phyloP scores from a whole-genome alignment of 2,888 invertebrate species.

The Calameuta filiformis region DNA sequence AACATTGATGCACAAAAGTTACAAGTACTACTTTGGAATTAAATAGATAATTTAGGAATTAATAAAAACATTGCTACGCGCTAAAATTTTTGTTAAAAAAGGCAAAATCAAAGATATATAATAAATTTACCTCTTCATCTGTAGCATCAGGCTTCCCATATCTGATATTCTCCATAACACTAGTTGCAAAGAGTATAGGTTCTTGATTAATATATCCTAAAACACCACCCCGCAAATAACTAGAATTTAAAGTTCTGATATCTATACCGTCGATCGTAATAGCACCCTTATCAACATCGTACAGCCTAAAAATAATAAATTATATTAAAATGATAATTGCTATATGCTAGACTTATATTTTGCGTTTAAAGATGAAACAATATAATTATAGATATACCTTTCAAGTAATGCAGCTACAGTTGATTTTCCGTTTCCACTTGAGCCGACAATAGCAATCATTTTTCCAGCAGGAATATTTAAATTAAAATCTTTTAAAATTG shows the following conservation, averaged over 20 bases:
- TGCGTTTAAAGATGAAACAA: too few species aligned
- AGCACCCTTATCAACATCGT: conserved; percentile 79
- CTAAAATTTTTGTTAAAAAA: too few species aligned
- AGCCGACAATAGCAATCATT: conserved; percentile 92
- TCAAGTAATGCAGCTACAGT: conserved; percentile 91
- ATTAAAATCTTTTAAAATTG: conserved; percentile 85
- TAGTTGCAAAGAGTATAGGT: conserved; percentile 92
- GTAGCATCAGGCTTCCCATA: conserved; percentile 82
- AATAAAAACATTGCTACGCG: background rate
- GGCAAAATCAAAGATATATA: background rate
- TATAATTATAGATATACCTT: conserved; percentile 68
- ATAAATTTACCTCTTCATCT: conserved; percentile 72
- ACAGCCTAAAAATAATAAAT: conserved; percentile 72
- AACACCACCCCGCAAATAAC: conserved; percentile 86
- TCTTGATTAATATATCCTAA: conserved; percentile 94
- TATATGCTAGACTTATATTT: background rate
- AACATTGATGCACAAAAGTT: conserved; percentile 7
- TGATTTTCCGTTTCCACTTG: conserved; percentile 95
- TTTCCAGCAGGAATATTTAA: conserved; percentile 86
- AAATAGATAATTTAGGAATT: background rate
- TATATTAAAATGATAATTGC: background rate
- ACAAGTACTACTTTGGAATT: too few species aligned
- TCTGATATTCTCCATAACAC: conserved; percentile 92
- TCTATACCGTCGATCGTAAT: conserved; percentile 83
- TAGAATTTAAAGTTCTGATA: conserved; percentile 77